Evolutionary conservation across 2,888 invertebrate genomes (phyloP).

Genomic region (Leptopilina drosophilae): DNA sequence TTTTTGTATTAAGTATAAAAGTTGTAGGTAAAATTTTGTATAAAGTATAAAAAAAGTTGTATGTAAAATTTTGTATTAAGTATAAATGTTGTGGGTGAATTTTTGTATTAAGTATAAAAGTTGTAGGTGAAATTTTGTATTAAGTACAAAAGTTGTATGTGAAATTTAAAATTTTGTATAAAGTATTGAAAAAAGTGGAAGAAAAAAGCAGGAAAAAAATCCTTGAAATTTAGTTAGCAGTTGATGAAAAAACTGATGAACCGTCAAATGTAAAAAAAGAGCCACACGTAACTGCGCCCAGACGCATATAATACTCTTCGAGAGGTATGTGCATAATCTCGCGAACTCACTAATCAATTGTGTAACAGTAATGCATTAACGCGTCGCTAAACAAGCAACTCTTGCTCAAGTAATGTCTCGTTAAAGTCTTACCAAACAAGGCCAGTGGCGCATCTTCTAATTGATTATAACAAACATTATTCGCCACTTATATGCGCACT

Average conservation of each 20-base stretch:
- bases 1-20: no score
- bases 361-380: conserved; percentile 63
- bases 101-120: no score
- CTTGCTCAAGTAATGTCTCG: conserved; percentile 56
- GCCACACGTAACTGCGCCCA: conserved; percentile 22
- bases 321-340: not conserved
- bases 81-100: no score
- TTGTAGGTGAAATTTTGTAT: no score
- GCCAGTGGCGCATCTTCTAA: conserved; percentile 53
- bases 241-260: conserved; percentile 11
- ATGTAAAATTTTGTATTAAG: no score
- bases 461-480: conserved; percentile 41
- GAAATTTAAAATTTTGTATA: no score
- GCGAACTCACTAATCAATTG: conserved; percentile 61
- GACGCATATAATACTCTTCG: conserved; percentile 3
- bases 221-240: conserved; percentile 35
- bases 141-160: no score
- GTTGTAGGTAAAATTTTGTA: no score
- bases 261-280: not conserved
- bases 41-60: no score
- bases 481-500: conserved; percentile 3
- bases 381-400: conserved; percentile 62
- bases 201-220: not conserved
- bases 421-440: conserved; percentile 62
- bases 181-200: no score